phyloP scores from a whole-genome alignment of 2,113 vertebrate species.

The Tautogolabrus adspersus region DNA sequence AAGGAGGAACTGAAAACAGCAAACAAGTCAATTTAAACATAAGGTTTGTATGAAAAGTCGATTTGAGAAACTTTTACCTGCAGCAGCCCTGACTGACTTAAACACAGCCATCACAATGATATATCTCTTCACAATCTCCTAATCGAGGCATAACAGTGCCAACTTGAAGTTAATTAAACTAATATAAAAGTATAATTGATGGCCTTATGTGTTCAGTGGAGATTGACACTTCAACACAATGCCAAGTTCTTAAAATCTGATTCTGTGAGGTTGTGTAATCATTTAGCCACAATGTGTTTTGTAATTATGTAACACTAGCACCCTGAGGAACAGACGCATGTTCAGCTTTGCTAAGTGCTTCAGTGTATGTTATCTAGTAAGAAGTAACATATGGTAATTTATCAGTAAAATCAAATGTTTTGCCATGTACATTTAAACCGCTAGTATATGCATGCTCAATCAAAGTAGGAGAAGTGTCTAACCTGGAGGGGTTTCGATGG shows the following conservation, averaged over 20 bases:
- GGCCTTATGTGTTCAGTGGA: not conserved
- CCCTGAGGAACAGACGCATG: not conserved
- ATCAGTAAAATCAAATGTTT: not conserved
- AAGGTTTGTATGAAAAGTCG: not conserved
- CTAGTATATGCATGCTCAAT: not conserved
- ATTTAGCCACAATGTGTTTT: not conserved
- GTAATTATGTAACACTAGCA: not conserved
- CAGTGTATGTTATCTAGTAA: not conserved
- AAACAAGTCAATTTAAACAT: constrained; percentile 1
- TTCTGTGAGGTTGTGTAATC: not conserved
- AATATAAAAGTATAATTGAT: not conserved
- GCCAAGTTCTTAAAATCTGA: not conserved
- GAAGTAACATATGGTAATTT: not conserved
- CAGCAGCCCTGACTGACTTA: not conserved
- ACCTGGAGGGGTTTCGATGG: constrained; percentile 60
- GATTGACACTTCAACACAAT: not conserved
- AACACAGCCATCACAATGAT: not conserved
- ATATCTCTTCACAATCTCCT: not conserved
- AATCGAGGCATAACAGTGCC: not conserved
- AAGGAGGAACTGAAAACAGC: constrained; percentile 54
- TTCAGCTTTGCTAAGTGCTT: not conserved
- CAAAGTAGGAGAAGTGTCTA: constrained; percentile 4
- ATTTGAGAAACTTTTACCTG: not conserved
- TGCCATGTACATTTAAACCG: not conserved
- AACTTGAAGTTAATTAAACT: not conserved